Evolutionary conservation across 2,113 vertebrate genomes (phyloP).

Genomic region (Epinephelus cyanopodus): DNA sequence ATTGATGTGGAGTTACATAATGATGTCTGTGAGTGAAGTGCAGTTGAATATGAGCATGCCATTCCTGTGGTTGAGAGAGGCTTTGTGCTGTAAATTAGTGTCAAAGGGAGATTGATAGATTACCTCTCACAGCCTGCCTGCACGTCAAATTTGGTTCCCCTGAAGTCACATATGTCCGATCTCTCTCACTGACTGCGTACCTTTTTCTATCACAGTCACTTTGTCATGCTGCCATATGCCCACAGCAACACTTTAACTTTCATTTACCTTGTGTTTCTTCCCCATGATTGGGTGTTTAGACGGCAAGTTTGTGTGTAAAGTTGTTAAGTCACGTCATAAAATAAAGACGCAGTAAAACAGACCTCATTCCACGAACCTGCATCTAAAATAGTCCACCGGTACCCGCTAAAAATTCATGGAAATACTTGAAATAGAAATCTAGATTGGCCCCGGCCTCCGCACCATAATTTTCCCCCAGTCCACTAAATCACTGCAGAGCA

Average conservation of each 20-base stretch:
- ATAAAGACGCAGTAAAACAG: neutral
- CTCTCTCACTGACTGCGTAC: slow-evolving; percentile 37
- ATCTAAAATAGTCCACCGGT: slow-evolving; percentile 17
- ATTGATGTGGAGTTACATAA: slow-evolving; percentile 24
- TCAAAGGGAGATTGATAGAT: slow-evolving; percentile 74
- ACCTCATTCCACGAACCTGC: slow-evolving; percentile 17
- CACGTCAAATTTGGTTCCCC: slow-evolving; percentile 55
- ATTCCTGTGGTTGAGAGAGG: slow-evolving; percentile 51
- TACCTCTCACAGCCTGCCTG: slow-evolving; percentile 50
- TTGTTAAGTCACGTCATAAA: slow-evolving; percentile 7
- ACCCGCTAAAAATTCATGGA: slow-evolving; percentile 4
- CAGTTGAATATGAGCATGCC: slow-evolving; percentile 33
- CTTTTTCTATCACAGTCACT: slow-evolving; percentile 51
- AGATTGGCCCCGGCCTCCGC: slow-evolving; percentile 44
- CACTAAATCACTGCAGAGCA: slow-evolving; percentile 68
- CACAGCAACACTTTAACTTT: slow-evolving; percentile 35
- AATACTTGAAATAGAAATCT: slow-evolving; percentile 50
- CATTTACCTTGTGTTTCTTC: slow-evolving; percentile 33
- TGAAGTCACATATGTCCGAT: slow-evolving; percentile 38
- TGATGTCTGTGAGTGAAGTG: slow-evolving; percentile 43
- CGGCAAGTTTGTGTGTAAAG: neutral
- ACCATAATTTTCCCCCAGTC: slow-evolving; percentile 57
- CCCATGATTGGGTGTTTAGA: neutral
- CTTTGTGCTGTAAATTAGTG: slow-evolving; percentile 57
- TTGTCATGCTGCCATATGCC: slow-evolving; percentile 48